Conservation (phyloP, 2,888 invertebrate species). For the Hypsopygia costalis region DNA sequence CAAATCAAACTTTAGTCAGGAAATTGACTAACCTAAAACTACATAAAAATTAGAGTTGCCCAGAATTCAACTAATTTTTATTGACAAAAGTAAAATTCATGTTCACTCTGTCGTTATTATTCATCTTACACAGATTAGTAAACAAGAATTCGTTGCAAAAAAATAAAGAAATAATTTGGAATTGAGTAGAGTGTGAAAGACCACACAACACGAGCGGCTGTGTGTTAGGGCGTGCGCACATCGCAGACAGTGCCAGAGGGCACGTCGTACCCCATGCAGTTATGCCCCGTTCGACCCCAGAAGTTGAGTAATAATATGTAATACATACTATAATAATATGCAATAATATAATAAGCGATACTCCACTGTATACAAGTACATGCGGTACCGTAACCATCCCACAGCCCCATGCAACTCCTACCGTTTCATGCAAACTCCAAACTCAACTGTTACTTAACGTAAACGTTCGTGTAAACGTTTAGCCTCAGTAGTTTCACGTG, state of each 20-base stretch:
- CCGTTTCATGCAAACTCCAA: conserved; percentile 2
- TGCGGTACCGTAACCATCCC: conserved; percentile 12
- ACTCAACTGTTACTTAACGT: too few species aligned
- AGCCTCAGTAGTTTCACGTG: too few species aligned
- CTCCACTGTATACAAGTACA: conserved; percentile 9
- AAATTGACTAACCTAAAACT: too few species aligned
- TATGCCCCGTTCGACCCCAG: conserved; percentile 6
- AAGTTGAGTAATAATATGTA: conserved; percentile 14
- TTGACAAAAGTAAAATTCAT: too few species aligned
- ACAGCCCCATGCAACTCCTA: conserved; percentile 8
- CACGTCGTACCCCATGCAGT: conserved; percentile 10
- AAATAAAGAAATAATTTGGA: neutral
- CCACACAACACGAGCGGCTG: neutral
- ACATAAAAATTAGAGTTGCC: too few species aligned
- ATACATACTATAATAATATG: conserved; percentile 16
- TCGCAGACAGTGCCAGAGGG: neutral
- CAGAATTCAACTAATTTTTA: too few species aligned
- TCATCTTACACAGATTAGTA: conserved; percentile 5
- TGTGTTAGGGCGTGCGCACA: neutral
- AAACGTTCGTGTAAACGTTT: neutral
- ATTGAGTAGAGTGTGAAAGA: neutral
- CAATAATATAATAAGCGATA: conserved; percentile 20
- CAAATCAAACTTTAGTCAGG: too few species aligned
- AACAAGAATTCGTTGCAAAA: conserved; percentile 6
- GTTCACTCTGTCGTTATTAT: neutral